These are phyloP conservation scores for Astropecten irregularis DNA, from an alignment of 53 echinoderm and acorn worm species.

Conservation along the genomic window DNA sequence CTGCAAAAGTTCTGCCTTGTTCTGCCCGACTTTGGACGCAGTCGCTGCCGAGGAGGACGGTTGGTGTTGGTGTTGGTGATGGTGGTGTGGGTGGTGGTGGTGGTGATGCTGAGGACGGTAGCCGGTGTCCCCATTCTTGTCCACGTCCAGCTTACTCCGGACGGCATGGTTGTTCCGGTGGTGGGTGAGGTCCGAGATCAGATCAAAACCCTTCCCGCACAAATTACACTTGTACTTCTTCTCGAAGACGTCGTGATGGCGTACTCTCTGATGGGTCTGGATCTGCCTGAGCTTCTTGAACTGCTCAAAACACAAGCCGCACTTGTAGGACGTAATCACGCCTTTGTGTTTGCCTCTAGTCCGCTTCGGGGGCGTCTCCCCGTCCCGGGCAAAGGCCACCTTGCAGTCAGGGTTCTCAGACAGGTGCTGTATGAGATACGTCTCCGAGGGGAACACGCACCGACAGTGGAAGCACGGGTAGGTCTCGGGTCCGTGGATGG, in stretches of 20 bases:
- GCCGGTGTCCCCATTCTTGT: constrained; percentile 66
- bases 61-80: neutral
- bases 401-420: constrained; percentile 95
- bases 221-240: constrained; percentile 99
- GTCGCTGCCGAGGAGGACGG: neutral
- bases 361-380: constrained; percentile 76
- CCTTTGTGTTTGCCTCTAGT: constrained; percentile 83
- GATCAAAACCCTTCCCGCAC: constrained; percentile 94
- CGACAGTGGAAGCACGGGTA: constrained; percentile 95
- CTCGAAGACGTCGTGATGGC: constrained; percentile 96
- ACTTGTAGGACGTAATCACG: constrained; percentile 80
- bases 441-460: constrained; percentile 91
- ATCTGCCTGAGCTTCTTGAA: constrained; percentile 97
- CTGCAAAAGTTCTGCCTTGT: constrained; percentile 92
- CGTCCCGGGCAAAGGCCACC: constrained; percentile 81
- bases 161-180: constrained; percentile 90
- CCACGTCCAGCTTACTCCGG: constrained; percentile 85
- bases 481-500: constrained; percentile 97
- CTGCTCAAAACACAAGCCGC: constrained; percentile 92
- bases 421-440: constrained; percentile 87
- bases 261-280: constrained; percentile 97
- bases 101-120: constrained; percentile 23
- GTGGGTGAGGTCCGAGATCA: constrained; percentile 95
- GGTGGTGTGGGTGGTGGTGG: neutral
- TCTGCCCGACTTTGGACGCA: constrained; percentile 67